phyloP scores from a whole-genome alignment of 1,140 invertebrate species.

The Fopius arisanus region DNA sequence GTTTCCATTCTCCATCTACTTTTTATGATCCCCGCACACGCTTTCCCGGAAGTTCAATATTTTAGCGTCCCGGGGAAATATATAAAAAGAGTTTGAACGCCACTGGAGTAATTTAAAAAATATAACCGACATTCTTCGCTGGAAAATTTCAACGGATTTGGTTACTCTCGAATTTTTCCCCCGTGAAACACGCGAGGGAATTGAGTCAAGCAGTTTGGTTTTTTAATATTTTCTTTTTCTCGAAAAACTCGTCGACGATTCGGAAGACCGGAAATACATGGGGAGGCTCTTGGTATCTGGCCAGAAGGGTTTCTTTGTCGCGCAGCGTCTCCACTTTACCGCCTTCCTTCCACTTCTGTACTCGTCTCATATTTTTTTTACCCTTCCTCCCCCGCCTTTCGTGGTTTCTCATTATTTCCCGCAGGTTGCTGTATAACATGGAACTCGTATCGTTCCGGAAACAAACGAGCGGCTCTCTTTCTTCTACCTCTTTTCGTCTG shows the following conservation, averaged over 20 bases:
- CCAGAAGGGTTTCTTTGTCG: slow-evolving; percentile 12
- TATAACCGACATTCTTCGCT: not conserved
- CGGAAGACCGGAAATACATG: slow-evolving; percentile 11
- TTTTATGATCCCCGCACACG: not conserved
- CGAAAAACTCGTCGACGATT: not conserved
- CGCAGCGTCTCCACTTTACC: not conserved
- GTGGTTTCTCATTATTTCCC: slow-evolving; percentile 18
- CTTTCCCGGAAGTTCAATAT: not conserved
- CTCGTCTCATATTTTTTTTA: not conserved
- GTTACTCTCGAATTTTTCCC: too few relatives aligned
- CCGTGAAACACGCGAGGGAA: too few relatives aligned
- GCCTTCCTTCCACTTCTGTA: not conserved
- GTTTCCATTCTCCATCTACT: not conserved
- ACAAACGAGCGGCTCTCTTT: not conserved
- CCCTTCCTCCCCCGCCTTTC: not conserved
- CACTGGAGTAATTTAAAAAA: not conserved
- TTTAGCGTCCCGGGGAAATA: not conserved
- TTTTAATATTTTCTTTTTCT: too few relatives aligned
- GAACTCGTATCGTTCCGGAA: not conserved
- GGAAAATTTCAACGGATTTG: not conserved
- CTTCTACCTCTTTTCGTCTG: not conserved
- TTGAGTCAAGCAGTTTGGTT: too few relatives aligned
- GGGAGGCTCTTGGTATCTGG: not conserved
- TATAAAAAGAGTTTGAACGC: not conserved
- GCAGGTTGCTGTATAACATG: not conserved